phyloP scores from a whole-genome alignment of 1,140 invertebrate genomes.

The Lordiphosa stackelbergi region DNA sequence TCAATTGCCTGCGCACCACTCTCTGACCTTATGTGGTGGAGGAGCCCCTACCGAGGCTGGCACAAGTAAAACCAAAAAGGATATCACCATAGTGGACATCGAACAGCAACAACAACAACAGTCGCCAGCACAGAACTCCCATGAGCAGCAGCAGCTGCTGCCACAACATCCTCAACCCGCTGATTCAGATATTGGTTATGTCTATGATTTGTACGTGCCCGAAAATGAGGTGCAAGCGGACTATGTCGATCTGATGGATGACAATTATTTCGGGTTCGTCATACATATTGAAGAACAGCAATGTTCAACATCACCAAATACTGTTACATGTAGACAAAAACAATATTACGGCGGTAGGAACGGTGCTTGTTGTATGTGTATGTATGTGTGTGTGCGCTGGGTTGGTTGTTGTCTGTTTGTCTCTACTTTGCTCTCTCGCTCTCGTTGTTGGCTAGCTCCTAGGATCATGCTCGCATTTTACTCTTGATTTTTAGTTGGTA shows the following conservation, averaged over 20 bases:
- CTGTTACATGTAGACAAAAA: conserved; percentile 54
- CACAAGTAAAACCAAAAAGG: conserved; percentile 2
- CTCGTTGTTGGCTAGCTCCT: conserved; percentile 15
- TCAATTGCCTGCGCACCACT: conserved; percentile 67
- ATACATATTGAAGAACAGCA: conserved; percentile 71
- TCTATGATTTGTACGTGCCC: conserved; percentile 74
- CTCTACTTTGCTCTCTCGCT: conserved; percentile 1
- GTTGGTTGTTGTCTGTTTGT: conserved; percentile 28
- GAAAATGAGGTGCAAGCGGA: conserved; percentile 67
- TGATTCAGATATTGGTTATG: conserved; percentile 72
- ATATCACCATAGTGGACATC: conserved; percentile 62
- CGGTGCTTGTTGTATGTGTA: conserved; percentile 13
- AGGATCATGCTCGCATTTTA: conserved; percentile 28
- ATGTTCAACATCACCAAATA: conserved; percentile 59
- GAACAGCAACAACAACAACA: conserved; percentile 39
- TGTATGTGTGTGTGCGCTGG: conserved; percentile 19
- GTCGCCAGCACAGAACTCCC: background rate
- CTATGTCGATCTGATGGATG: conserved; percentile 70
- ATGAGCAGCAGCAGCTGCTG: conserved; percentile 2
- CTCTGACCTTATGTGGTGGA: too few species aligned
- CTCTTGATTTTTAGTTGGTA: conserved; percentile 21
- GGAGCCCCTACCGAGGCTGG: conserved; percentile 1
- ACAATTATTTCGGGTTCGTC: conserved; percentile 77
- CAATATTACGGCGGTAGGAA: background rate
- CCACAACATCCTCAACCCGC: conserved; percentile 24